Conservation (phyloP, 2,888 invertebrate species). For the Chironomus riparius region DNA sequence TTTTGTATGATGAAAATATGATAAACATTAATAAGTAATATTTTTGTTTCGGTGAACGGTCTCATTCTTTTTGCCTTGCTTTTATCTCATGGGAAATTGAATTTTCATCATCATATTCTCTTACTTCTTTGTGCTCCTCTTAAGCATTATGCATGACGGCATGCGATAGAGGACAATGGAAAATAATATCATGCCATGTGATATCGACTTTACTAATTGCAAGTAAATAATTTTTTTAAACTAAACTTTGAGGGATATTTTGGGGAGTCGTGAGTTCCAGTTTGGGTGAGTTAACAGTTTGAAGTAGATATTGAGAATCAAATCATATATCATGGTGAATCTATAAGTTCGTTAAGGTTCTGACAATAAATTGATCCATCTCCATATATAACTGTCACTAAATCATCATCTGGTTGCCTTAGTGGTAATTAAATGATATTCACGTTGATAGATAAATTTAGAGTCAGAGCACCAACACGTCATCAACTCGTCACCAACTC, state of each 20-base stretch:
- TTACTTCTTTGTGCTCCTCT: not conserved
- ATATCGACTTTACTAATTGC: not conserved
- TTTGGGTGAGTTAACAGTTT: too few species aligned
- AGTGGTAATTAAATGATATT: too few species aligned
- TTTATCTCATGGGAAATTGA: not conserved
- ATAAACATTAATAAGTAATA: constrained; percentile 25
- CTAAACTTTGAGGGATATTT: not conserved
- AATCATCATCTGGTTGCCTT: too few species aligned
- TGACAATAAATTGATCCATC: too few species aligned
- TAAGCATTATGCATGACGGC: not conserved
- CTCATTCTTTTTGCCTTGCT: not conserved
- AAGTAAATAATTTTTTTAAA: not conserved
- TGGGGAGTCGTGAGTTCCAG: not conserved
- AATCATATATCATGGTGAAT: too few species aligned
- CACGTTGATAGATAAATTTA: too few species aligned
- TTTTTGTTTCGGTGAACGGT: not conserved
- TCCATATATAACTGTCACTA: too few species aligned
- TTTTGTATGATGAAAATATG: constrained; percentile 20
- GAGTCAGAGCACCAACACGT: too few species aligned
- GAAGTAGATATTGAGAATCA: too few species aligned
- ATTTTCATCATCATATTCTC: not conserved
- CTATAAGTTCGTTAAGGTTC: too few species aligned
- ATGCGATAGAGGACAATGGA: not conserved
- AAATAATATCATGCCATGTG: not conserved
- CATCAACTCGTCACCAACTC: too few species aligned